Conservation (phyloP, 2,888 invertebrate species). For the Cerastoderma edule region DNA sequence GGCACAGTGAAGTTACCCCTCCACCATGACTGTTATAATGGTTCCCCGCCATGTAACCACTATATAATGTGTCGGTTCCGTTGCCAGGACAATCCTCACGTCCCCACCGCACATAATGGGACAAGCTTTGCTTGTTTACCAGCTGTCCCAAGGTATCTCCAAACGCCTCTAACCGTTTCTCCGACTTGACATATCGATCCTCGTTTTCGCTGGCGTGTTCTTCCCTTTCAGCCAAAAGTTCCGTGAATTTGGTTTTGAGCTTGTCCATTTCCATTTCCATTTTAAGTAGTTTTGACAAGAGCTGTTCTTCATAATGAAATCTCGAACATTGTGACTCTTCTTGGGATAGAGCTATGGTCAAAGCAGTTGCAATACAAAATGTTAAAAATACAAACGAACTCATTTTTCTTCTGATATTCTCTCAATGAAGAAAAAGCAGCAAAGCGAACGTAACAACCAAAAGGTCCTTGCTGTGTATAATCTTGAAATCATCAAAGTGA, state of each 20-base stretch:
- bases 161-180: neutral
- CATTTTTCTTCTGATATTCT: too few species aligned
- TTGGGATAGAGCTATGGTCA: too few species aligned
- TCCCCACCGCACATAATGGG: slow-evolving; percentile 11
- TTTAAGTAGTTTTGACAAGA: slow-evolving; percentile 1
- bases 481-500: too few species aligned
- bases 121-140: neutral
- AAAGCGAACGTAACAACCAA: too few species aligned
- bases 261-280: slow-evolving; percentile 12
- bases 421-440: too few species aligned
- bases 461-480: too few species aligned
- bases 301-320: slow-evolving; percentile 17
- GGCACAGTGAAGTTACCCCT: slow-evolving; percentile 24
- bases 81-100: slow-evolving; percentile 17
- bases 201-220: neutral
- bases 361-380: too few species aligned
- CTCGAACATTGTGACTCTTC: slow-evolving; percentile 7
- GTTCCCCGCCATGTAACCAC: slow-evolving; percentile 16
- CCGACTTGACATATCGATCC: neutral
- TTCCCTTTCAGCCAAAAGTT: neutral
- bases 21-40: slow-evolving; percentile 19
- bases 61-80: slow-evolving; percentile 3
- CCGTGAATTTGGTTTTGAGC: neutral
- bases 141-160: neutral
- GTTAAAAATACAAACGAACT: too few species aligned